Evolutionary conservation across 2,113 vertebrate species (phyloP).

Genomic region (Ondatra zibethicus): DNA sequence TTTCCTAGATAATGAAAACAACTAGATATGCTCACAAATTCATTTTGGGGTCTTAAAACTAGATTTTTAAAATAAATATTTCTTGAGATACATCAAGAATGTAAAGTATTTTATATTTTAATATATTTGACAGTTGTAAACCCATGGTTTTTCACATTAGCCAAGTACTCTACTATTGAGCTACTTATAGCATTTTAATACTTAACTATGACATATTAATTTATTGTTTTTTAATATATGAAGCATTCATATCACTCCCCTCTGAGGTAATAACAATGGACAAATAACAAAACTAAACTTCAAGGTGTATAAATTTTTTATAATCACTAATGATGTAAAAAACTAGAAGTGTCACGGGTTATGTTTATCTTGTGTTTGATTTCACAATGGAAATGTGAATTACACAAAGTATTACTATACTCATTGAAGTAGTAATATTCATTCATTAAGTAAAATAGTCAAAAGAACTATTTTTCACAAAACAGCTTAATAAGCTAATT

Average conservation of each 20-base stretch:
- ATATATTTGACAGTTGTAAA: background rate
- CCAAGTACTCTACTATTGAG: background rate
- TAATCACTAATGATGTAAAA: background rate
- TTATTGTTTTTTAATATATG: background rate
- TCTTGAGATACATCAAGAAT: background rate
- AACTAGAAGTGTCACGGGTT: background rate
- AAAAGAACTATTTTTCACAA: slow-evolving; percentile 20
- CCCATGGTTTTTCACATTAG: background rate
- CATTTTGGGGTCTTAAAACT: background rate
- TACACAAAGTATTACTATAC: background rate
- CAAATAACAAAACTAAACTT: background rate
- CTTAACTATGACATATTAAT: background rate
- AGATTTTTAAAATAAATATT: background rate
- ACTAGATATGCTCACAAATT: background rate
- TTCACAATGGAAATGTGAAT: background rate
- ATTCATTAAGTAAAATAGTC: slow-evolving; percentile 8
- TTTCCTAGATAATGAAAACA: slow-evolving; percentile 7
- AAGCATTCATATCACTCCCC: background rate
- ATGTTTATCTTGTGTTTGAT: background rate
- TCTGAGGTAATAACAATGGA: background rate
- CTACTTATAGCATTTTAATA: background rate
- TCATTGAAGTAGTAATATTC: background rate
- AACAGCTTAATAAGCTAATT: background rate
- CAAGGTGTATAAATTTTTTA: background rate
- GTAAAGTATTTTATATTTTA: background rate